Base-by-base conservation (phyloP, 2,888 invertebrate genomes). In the Drosophila tanythrix region DNA sequence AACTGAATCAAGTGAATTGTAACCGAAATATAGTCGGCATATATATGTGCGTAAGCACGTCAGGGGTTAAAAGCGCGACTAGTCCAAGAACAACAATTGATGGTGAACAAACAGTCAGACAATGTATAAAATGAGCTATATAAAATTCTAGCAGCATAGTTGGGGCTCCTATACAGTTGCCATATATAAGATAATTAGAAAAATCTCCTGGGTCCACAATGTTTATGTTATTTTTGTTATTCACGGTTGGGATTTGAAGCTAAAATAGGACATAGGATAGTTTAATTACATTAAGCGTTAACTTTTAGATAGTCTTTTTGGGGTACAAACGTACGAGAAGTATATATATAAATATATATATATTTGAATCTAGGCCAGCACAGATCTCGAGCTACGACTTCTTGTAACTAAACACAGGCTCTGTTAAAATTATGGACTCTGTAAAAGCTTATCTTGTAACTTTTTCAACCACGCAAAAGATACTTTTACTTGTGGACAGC, bases 1-100 rank as follows among this genome's bases (percentile, higher is more conserved):
- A 81, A 83, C 82, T 79, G 79, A 73, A 81, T 83, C 82, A 73
- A 52, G 65, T 67, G 48, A 65, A 70, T 52, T 72, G 64, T 65
- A 62, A 74, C 35, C 40, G 64, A 82, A 70, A 63, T 29, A 51
- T n/a, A 31, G 11, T 29, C 27, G 18, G 43, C 10, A 21, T 31
- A 40, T 2, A 4, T 38, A 38, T 18, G 27, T 29, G 31, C 73
- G 57, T 70, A 63, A 69, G 67, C 83, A 82, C 71, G 76, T 46
- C 64, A 70, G 50, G 68, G 74, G 71, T 59, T 66, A 79, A 81
- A 71, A 81, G 61, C 60, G 59, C 51, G 43, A 43, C 50, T n/a
- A n/a, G 11, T 40, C 43, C 11, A 8, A 31, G 27, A 56, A 51
- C 27, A 27, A 56, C 51, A 25, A 40, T 40, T 48, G 29, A 40